phyloP scores from a whole-genome alignment of 2,113 vertebrate genomes.

The Alouatta palliata region DNA sequence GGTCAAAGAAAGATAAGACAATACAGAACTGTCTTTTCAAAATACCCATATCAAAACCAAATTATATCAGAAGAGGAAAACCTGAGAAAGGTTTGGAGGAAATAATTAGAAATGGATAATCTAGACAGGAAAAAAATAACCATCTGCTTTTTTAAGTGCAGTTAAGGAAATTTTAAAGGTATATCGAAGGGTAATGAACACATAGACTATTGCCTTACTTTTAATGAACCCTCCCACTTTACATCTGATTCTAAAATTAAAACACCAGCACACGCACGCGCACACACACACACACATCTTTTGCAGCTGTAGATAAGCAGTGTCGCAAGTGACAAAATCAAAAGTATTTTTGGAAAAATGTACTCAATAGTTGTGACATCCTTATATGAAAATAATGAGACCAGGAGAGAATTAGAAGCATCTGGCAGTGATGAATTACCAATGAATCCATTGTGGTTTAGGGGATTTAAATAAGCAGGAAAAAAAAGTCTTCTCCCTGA shows the following conservation, averaged over 20 bases:
- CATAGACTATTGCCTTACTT: background rate
- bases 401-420: background rate
- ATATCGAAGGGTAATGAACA: background rate
- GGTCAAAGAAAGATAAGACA: background rate
- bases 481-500: background rate
- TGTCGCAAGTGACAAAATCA: slow-evolving; percentile 29
- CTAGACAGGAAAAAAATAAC: background rate
- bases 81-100: background rate
- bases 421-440: background rate
- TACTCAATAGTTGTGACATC: background rate
- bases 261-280: background rate
- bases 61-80: slow-evolving; percentile 15
- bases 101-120: slow-evolving; percentile 49
- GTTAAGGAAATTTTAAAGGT: slow-evolving; percentile 45
- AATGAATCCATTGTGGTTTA: background rate
- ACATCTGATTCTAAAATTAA: slow-evolving; percentile 46
- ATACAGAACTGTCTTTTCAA: background rate
- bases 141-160: background rate
- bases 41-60: slow-evolving; percentile 8
- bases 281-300: background rate
- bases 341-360: slow-evolving; percentile 35
- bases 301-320: background rate
- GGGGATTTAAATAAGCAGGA: background rate
- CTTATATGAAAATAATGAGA: slow-evolving; percentile 26
- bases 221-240: background rate